Base-by-base conservation (phyloP, 2,797 vertebrate genomes). In the Aselliscus stoliczkanus region DNA sequence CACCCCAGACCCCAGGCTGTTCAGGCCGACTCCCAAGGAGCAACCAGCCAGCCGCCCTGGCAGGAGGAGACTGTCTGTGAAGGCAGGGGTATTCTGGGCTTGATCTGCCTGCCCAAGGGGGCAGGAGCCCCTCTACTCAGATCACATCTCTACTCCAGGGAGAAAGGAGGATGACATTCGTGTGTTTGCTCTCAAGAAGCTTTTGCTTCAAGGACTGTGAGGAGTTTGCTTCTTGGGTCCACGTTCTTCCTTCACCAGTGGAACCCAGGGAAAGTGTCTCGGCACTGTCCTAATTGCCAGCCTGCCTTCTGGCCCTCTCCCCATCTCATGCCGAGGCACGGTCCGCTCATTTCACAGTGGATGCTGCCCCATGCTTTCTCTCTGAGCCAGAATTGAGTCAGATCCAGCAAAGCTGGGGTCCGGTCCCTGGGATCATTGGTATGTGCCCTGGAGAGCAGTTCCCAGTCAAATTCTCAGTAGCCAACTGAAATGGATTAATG, bases 401-500 rank as follows among this genome's bases (percentile, higher is more conserved):
- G 84, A 94, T 90, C 82, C 92, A 7, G 52, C 84, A 44, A 87
- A 82, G 65, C 95, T 15, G 23, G 44, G n/a, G 58, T 70, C 6
- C 0, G 94, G 90, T 54, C 52, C 95, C 1, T 4, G 88, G 70
- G 70, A 47, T 93, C 97, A 90, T 86, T 50, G 50, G 79, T 81
- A 76, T 94, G 95, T 91, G 87, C 17, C 6, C 44, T 2, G 8
- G 96, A 84, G 44, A 79, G 44, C 9, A 0, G 52, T 67, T 73
- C 73, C 87, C 52, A 15, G 62, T 95, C 90, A 91, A 29, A 91
- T 50, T 87, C 95, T 97, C 83, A 44, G 83, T 56, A 82, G 52
- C 94, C 87, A 60, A 27, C 89, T 62, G 18, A 65, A 95, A 91
- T 81, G 42, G 27, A 96, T 93, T 94, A 92, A 83, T 7, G 2